Evolutionary conservation across 2,888 invertebrate genomes (phyloP), one percentile per base, ranked within the genome.

Genomic region (Mechanitis messenoides): DNA sequence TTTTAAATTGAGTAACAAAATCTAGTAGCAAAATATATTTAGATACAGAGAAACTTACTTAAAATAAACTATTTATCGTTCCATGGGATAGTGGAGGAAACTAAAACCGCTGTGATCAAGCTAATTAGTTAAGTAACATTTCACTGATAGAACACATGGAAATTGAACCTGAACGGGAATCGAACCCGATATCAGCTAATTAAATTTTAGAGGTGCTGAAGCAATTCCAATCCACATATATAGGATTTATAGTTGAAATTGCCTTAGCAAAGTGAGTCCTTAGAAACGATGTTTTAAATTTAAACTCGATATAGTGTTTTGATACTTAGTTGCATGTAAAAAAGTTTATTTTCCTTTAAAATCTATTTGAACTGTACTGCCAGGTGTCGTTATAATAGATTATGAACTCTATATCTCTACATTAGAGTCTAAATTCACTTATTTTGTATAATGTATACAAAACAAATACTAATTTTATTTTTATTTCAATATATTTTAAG

Each of bases 131-230:
- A 66, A 59, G 68, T 70, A 70, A 66, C 68, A 67, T 68, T 65
- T 66, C 62, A 69, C 69, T 69, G 68, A 70, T 67, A 50, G 50
- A 50, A 65, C 67, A 66, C 61, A 62, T 69, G 61, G 62, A 68
- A 65, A 62, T 61, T 47, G 55, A 67, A 66, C 66, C 66, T 59
- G 67, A 62, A 57, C 63, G 64, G 65, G 69, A 67, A 71, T 72
- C 71, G 73, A 71, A 70, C 31, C 70, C 62, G 70, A 73, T 72
- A 72, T 63, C 60, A 65, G 70, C 69, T 74, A 74, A 74, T 72
- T 74, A 74, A 72, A 74, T 68, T 31, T 50, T 3, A 50, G 7
- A 6, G 7, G 1, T 7, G 50, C 9, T 31, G 31, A 28, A 7
- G 50, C 50, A 50, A 31, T 50, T 7, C 31, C 9, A 50, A 7